Base-by-base conservation (phyloP, 1,140 invertebrate species). In the Panagrolaimus sp. region DNA sequence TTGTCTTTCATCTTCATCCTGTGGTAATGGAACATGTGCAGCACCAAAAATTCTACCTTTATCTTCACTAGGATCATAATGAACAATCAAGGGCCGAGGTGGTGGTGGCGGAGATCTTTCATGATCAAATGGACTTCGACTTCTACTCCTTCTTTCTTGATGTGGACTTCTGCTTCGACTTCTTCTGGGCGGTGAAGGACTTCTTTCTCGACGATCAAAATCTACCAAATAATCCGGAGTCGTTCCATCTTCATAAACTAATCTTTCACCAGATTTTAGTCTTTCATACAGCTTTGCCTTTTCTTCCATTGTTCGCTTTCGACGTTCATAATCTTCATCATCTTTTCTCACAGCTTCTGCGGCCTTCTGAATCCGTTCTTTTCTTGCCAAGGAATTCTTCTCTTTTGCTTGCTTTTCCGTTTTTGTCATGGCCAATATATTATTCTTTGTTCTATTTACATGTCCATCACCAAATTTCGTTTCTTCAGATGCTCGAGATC, bases 201-300 rank as follows among this genome's bases (percentile, higher is more conserved):
- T 24, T 21, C 52, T 0, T 9, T 21, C 21, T 24, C 52, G 52
- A 10, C 52, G 21, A 10, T 21, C 8, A 55, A 58, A 58, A 14
- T 58, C 52, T 10, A 58, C 52, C 52, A 58, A 26, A 58, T 58
- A 58, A 2, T 58, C 52, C 8, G 21, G 21, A 2, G 14, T 28
- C 0, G 52, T 58, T 12, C 52, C 52, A 58, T 58, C 52, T 26
- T 58, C 52, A 17, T 58, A 58, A 2, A 21, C 12, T 12, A 28
- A 28, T 26, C 52, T 5, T 26, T 58, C 52, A 24, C 52, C 52
- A 21, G 21, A 26, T 28, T 58, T 58, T 28, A 58, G 52, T n/a
- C 28, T n/a, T 6, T 58, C 52, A 58, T 58, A 58, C 15, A 28
- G 21, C 52, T 21, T 28, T n/a, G 52, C 52, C 28, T 58, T 58